Percentiles rank a stretch among this genome's conserved stretches.
These are phyloP conservation scores for Spodoptera exigua DNA, from an alignment of 2,888 invertebrate species.

Conservation along the genomic window DNA sequence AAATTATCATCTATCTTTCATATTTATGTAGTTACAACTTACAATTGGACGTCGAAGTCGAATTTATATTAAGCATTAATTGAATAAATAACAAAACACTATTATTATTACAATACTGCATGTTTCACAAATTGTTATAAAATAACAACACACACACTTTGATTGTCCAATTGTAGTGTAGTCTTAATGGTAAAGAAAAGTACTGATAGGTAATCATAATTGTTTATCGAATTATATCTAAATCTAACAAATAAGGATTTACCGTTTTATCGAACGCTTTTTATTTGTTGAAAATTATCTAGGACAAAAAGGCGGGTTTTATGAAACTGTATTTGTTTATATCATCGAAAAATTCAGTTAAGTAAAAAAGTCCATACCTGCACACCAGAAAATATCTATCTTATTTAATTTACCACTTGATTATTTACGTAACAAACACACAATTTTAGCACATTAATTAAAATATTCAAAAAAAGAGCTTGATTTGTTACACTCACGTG, in stretches of 20 bases:
- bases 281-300: conserved; percentile 23
- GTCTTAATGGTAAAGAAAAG: conserved; percentile 15
- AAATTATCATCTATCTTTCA: neutral
- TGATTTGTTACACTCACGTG: conserved; percentile 45
- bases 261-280: conserved; percentile 32
- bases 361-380: conserved; percentile 2
- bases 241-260: conserved; percentile 21
- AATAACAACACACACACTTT: conserved; percentile 3
- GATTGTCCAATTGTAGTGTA: conserved; percentile 4
- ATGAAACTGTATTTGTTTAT: neutral
- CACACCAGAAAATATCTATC: conserved; percentile 10
- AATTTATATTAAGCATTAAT: conserved; percentile 33
- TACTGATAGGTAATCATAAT: conserved; percentile 33
- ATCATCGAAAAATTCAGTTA: neutral
- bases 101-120: conserved; percentile 38
- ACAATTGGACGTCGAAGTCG: conserved; percentile 12
- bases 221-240: conserved; percentile 43
- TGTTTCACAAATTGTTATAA: conserved; percentile 12
- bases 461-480: neutral
- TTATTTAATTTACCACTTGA: conserved; percentile 5
- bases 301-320: conserved; percentile 2
- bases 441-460: neutral
- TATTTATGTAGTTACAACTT: conserved; percentile 22
- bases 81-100: conserved; percentile 29
- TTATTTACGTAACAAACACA: neutral